Percentiles rank a stretch among this genome's conserved stretches.
phyloP scores from a whole-genome alignment of 2,797 vertebrate species.

The Picus viridis region DNA sequence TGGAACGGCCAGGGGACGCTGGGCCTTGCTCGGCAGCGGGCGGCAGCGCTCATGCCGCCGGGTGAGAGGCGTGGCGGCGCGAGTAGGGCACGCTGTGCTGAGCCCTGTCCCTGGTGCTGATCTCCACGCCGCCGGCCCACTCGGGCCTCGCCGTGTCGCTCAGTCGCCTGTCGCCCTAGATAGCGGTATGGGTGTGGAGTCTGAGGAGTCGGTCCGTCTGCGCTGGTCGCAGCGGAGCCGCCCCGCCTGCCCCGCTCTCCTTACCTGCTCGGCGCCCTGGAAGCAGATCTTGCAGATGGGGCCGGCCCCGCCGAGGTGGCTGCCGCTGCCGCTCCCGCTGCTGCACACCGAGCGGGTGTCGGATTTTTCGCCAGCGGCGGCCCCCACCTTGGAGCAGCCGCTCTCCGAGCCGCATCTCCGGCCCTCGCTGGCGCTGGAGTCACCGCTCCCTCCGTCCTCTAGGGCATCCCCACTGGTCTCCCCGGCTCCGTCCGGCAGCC shows the following conservation, averaged over 20 bases:
- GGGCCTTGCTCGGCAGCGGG: not conserved
- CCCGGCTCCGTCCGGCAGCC: not conserved
- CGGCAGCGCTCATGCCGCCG: not conserved
- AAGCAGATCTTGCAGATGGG: slow-evolving; percentile 95
- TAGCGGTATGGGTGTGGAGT: too few species aligned
- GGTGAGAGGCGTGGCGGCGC: not conserved
- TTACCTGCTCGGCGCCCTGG: slow-evolving; percentile 91
- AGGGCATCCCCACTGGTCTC: slow-evolving; percentile 17
- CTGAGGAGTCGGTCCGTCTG: too few species aligned
- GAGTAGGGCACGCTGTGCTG: fast-evolving
- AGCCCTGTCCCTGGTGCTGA: slow-evolving; percentile 78
- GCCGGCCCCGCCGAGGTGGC: slow-evolving; percentile 84
- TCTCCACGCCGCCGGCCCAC: not conserved
- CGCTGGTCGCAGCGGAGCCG: too few species aligned
- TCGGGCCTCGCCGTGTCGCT: too few species aligned
- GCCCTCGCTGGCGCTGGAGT: not conserved
- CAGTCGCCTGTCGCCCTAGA: too few species aligned
- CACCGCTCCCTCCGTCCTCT: slow-evolving; percentile 17
- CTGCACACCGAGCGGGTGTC: slow-evolving; percentile 86
- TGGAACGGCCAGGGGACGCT: not conserved
- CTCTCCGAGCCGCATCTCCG: slow-evolving; percentile 48
- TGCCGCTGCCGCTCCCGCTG: slow-evolving; percentile 83
- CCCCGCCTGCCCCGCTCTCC: not conserved
- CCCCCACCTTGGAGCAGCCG: slow-evolving; percentile 29
- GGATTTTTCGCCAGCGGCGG: slow-evolving; percentile 58